Evolutionary conservation across 2,797 vertebrate species (phyloP).

Genomic region (Coranthus polyacanthus): DNA sequence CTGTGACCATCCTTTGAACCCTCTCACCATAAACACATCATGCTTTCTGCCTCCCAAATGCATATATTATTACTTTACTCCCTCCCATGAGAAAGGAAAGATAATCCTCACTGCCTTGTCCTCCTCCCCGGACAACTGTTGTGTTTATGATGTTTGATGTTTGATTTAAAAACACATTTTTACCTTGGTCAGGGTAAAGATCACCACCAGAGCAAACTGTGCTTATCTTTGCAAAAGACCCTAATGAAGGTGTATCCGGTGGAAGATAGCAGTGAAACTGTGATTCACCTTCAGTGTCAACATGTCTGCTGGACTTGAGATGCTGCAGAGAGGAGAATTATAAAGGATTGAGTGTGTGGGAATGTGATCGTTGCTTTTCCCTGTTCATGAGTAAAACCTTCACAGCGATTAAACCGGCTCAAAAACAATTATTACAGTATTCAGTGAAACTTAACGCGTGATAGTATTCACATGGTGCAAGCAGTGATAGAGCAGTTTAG

Average conservation of each 20-base stretch:
- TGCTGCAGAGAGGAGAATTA: not conserved
- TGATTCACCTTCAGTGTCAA: constrained; percentile 10
- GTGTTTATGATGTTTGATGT: constrained; percentile 40
- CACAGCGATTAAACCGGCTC: constrained; percentile 38
- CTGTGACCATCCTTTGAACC: not conserved
- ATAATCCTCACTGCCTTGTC: constrained; percentile 20
- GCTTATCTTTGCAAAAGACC: constrained; percentile 38
- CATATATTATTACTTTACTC: constrained; percentile 15
- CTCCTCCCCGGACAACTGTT: not conserved
- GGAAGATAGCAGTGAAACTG: too few relatives aligned
- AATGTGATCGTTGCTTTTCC: constrained; percentile 32
- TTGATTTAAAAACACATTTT: constrained; percentile 24
- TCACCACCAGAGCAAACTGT: not conserved
- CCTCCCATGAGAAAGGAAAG: constrained; percentile 17
- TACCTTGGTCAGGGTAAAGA: constrained; percentile 33
- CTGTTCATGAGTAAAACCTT: constrained; percentile 35
- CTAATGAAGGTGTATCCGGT: constrained; percentile 1
- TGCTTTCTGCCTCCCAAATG: constrained; percentile 19
- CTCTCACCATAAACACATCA: constrained; percentile 13
- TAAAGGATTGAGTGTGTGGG: constrained; percentile 13
- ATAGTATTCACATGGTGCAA: constrained; percentile 54
- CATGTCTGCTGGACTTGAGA: constrained; percentile 28
- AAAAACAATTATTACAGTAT: constrained; percentile 49
- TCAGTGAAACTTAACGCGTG: constrained; percentile 48
- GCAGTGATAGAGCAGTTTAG: constrained; percentile 20